These are phyloP conservation scores for Tinamus major DNA, from an alignment of 2,797 vertebrate species.

Conservation along the genomic window DNA sequence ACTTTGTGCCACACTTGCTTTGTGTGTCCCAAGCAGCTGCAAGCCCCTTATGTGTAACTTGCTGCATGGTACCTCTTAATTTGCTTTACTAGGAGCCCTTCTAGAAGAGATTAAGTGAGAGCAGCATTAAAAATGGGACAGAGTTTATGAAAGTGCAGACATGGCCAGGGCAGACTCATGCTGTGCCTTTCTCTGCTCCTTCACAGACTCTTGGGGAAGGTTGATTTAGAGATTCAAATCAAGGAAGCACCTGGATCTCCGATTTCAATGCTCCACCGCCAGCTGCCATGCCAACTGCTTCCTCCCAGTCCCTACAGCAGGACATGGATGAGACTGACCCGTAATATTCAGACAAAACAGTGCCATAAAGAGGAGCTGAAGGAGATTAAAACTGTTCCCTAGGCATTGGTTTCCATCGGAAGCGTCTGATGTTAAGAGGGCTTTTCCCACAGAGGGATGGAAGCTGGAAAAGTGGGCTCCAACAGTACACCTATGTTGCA, in stretches of 20 bases:
- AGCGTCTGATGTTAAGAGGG: neutral
- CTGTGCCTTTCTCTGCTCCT: neutral
- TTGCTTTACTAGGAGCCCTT: neutral
- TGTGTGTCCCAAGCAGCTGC: neutral
- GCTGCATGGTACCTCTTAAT: rapidly evolving
- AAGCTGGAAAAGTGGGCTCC: neutral
- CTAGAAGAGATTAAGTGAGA: neutral
- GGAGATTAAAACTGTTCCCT: neutral
- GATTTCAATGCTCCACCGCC: neutral
- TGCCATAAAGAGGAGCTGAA: neutral
- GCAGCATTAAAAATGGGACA: neutral
- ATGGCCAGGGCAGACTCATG: neutral
- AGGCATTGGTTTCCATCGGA: neutral
- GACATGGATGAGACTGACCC: neutral
- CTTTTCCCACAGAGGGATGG: constrained; percentile 1
- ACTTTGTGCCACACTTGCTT: neutral
- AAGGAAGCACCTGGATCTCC: constrained; percentile 37
- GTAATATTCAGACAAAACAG: neutral
- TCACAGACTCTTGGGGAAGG: neutral
- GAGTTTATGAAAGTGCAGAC: neutral
- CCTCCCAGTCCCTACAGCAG: neutral
- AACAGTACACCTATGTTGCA: neutral
- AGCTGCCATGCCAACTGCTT: constrained; percentile 26
- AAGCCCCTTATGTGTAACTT: rapidly evolving
- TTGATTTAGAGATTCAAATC: neutral